Evolutionary conservation across 2,888 invertebrate genomes (phyloP).

Genomic region (Agrotis puta): DNA sequence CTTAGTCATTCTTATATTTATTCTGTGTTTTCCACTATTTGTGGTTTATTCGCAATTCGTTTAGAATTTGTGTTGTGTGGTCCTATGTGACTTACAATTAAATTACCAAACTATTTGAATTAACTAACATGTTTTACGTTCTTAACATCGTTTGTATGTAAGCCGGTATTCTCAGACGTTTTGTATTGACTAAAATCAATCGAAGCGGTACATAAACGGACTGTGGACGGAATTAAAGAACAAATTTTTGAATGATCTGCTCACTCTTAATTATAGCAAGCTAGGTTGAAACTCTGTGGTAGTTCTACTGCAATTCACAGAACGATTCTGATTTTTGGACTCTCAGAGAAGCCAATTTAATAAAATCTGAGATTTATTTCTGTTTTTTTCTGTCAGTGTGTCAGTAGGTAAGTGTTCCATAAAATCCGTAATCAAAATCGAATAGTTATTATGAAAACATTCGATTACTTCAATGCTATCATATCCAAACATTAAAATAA

Average conservation of each 20-base stretch:
- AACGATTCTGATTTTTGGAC: no score
- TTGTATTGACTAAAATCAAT: constrained; percentile 8
- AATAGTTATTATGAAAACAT: background rate
- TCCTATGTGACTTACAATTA: constrained; percentile 36
- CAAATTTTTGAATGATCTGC: no score
- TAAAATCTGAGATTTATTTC: background rate
- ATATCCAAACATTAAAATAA: constrained; percentile 34
- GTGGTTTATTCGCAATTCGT: background rate
- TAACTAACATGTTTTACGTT: constrained; percentile 10
- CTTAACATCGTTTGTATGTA: background rate
- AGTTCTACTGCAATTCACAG: no score
- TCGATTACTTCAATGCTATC: background rate
- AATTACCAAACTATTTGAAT: constrained; percentile 17
- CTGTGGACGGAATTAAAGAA: no score
- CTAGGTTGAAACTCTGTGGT: no score
- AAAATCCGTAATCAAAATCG: background rate
- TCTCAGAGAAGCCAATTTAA: no score
- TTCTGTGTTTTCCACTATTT: background rate
- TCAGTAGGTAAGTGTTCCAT: no score
- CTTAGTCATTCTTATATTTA: constrained; percentile 7
- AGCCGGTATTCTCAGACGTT: background rate
- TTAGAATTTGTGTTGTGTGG: constrained; percentile 22
- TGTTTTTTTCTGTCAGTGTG: no score
- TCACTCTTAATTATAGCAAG: no score
- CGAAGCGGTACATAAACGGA: background rate